Conservation (phyloP, 1,140 invertebrate species). For the Homarus americanus region DNA sequence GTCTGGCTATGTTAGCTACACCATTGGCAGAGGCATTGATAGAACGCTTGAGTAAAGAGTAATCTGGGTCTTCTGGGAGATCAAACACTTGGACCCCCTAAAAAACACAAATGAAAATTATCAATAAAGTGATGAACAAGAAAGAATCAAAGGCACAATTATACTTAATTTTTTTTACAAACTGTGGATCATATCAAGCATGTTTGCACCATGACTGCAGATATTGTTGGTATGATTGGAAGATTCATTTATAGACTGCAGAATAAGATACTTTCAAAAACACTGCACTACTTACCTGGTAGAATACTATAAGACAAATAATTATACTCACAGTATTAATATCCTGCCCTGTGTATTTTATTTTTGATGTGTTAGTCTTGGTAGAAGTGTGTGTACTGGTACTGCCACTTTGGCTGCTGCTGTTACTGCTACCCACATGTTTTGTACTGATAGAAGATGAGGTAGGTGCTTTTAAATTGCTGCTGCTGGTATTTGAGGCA, state of each 20-base stretch:
- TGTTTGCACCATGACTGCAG: too few species aligned
- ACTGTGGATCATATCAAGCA: too few species aligned
- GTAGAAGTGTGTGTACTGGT: not conserved
- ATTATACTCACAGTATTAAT: not conserved
- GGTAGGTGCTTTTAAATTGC: slow-evolving; percentile 30
- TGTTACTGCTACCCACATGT: slow-evolving; percentile 6
- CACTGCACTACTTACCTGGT: too few species aligned
- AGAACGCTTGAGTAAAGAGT: slow-evolving; percentile 56
- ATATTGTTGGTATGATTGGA: too few species aligned
- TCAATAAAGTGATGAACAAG: too few species aligned
- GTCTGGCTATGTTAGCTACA: slow-evolving; percentile 55
- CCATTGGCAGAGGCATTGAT: slow-evolving; percentile 60
- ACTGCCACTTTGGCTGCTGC: slow-evolving; percentile 11
- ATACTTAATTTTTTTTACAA: not conserved
- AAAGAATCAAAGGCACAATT: not conserved
- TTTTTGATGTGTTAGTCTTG: not conserved
- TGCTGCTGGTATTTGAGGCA: slow-evolving; percentile 47
- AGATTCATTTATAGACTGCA: too few species aligned
- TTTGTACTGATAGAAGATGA: slow-evolving; percentile 48
- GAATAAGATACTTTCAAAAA: too few species aligned
- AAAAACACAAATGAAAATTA: not conserved
- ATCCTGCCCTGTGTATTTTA: not conserved
- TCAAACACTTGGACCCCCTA: slow-evolving; percentile 62
- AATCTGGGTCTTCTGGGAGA: slow-evolving; percentile 73
- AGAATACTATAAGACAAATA: too few species aligned